Conservation (phyloP, 2,888 invertebrate genomes). For the Fragum sueziense region DNA sequence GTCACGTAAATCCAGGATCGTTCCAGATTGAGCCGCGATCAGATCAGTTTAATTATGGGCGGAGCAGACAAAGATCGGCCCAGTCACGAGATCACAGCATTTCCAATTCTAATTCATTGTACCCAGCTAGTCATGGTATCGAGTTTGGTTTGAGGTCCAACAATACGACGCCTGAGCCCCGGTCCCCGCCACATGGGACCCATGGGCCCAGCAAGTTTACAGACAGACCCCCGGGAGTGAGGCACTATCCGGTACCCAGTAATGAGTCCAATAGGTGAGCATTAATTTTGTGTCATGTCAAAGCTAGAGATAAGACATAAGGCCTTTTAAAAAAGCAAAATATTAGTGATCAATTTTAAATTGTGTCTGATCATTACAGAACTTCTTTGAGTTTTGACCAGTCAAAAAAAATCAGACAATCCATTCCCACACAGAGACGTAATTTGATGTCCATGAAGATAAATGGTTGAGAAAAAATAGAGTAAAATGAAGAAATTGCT, state of each 20-base stretch:
- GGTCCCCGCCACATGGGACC: conserved; percentile 40
- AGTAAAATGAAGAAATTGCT: no score
- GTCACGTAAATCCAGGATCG: conserved; percentile 43
- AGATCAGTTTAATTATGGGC: not conserved
- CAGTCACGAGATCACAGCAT: conserved; percentile 21
- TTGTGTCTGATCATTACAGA: no score
- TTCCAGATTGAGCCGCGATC: conserved; percentile 31
- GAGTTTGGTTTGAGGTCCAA: conserved; percentile 43
- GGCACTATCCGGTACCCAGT: conserved; percentile 48
- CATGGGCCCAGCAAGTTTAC: conserved; percentile 41
- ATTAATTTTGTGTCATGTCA: not conserved
- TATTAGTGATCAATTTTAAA: no score
- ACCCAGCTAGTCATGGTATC: conserved; percentile 43
- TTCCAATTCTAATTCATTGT: conserved; percentile 34
- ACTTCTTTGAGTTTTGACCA: no score
- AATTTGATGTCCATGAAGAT: no score
- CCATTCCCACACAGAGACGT: no score
- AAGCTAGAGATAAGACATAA: not conserved
- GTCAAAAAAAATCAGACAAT: no score
- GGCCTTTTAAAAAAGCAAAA: no score
- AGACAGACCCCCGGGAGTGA: conserved; percentile 49
- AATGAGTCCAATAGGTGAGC: not conserved
- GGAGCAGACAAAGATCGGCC: not conserved
- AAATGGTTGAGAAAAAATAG: no score
- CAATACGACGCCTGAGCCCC: conserved; percentile 56